Base-by-base conservation (phyloP, 2,113 vertebrate species). In the Mola mola region DNA sequence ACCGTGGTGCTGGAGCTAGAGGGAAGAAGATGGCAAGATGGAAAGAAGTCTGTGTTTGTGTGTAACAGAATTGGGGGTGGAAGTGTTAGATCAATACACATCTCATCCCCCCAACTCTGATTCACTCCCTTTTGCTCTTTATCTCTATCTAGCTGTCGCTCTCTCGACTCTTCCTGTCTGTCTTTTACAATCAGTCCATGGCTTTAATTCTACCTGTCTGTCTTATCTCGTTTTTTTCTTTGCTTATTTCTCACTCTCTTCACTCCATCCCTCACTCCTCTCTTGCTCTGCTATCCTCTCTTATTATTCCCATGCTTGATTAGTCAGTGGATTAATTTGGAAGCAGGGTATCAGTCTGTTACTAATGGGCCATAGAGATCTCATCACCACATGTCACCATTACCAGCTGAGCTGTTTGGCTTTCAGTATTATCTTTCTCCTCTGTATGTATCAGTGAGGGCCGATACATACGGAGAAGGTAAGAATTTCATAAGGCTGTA, bases 241-340 rank as follows among this genome's bases (percentile, higher is more conserved):
- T 72, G 61, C 68, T 28, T 50, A 72, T 63, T 40, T 43, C 21
- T 61, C 46, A 44, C 20, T 56, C 21, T 59, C 50, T 60, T 41
- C 16, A 8, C 33, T 72, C 72, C 25, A 24, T 71, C 62, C 38
- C 61, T 74, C 40, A 4, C 59, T 82, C 72, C 47, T 47, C 58
- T 75, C 78, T 64, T 71, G 51, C 67, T 59, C 43, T n/a, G 59
- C 78, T 64, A 66, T 80, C 59, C 65, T 81, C 57, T 72, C 72
- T 82, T 85, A 86, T 87, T 82, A 89, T 87, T 88, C 85, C 82
- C 72, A 83, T 88, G 84, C 86, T 87, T 91, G 89, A 91, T 91
- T 91, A 90, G 87, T 85, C 82, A 69, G 80, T 83, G 90, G 88
- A 91, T 91, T 88, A 87, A 90, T 91, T 90, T 90, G 82, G 81